phyloP scores from a whole-genome alignment of 2,888 invertebrate species.

The Rotaria macrura region DNA sequence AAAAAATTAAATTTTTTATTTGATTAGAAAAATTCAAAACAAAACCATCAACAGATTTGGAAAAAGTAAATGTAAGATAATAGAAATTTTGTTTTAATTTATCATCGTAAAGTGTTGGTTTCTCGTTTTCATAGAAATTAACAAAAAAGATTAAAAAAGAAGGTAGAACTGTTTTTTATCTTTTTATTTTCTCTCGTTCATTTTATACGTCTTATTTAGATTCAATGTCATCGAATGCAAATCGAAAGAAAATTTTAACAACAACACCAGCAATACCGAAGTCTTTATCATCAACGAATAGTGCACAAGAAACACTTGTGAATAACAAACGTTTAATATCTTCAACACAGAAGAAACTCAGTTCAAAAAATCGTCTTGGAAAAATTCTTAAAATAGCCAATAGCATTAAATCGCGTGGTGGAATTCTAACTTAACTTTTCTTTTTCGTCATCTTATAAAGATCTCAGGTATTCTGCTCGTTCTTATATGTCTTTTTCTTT shows the following conservation, averaged over 20 bases:
- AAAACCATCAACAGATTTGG: not conserved
- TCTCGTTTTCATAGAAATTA: not conserved
- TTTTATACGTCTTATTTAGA: not conserved
- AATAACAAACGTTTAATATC: not conserved
- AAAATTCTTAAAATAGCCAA: constrained; percentile 20
- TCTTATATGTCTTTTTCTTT: not conserved
- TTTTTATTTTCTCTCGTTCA: not conserved
- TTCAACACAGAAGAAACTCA: not conserved
- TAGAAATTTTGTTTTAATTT: not conserved
- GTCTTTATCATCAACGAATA: not conserved
- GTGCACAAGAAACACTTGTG: not conserved
- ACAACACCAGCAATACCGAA: not conserved
- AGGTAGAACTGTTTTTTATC: not conserved
- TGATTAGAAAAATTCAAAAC: not conserved
- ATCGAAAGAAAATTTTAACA: not conserved
- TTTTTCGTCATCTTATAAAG: not conserved
- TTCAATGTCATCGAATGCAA: not conserved
- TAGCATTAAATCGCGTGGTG: not conserved
- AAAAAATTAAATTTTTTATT: not conserved
- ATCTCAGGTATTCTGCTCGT: not conserved
- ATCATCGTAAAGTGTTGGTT: not conserved
- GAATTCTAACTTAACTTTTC: not conserved
- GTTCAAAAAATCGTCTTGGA: not conserved
- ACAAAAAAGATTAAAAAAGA: not conserved
- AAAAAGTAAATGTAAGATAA: not conserved